Evolutionary conservation across 2,888 invertebrate genomes (phyloP).

Genomic region (Venustoraphidia nigricollis): DNA sequence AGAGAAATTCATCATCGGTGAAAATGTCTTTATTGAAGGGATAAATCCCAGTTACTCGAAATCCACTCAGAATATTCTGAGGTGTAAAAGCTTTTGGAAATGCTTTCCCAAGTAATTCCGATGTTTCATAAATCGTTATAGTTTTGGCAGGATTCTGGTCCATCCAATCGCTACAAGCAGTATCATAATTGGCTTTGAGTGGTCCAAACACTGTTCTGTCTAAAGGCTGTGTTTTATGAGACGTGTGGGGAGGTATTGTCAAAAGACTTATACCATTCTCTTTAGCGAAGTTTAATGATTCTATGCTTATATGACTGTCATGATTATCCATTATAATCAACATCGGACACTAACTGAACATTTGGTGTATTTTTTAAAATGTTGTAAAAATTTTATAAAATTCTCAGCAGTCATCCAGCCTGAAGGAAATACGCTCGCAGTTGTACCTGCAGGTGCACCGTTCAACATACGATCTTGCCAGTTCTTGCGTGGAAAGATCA

Average conservation of each 20-base stretch:
- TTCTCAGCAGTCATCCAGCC: constrained; percentile 20
- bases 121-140: constrained; percentile 21
- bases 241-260: constrained; percentile 9
- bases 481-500: constrained; percentile 22
- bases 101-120: constrained; percentile 15
- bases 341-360: constrained; percentile 12
- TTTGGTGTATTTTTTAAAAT: constrained; percentile 18
- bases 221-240: constrained; percentile 14
- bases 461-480: constrained; percentile 20
- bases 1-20: constrained; percentile 16
- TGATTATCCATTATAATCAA: constrained; percentile 20
- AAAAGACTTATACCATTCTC: constrained; percentile 14
- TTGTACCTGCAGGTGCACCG: constrained; percentile 20
- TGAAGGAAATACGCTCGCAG: constrained; percentile 17
- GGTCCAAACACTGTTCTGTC: constrained; percentile 14
- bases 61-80: constrained; percentile 18
- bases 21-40: constrained; percentile 20
- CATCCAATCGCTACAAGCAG: constrained; percentile 10
- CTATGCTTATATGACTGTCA: constrained; percentile 16
- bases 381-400: constrained; percentile 17
- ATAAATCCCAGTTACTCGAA: constrained; percentile 17
- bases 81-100: constrained; percentile 8
- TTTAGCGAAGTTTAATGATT: constrained; percentile 18
- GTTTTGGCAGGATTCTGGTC: constrained; percentile 4
- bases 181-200: constrained; percentile 12